phyloP scores from a whole-genome alignment of 2,888 invertebrate genomes.

The Platycheirus rosarum region DNA sequence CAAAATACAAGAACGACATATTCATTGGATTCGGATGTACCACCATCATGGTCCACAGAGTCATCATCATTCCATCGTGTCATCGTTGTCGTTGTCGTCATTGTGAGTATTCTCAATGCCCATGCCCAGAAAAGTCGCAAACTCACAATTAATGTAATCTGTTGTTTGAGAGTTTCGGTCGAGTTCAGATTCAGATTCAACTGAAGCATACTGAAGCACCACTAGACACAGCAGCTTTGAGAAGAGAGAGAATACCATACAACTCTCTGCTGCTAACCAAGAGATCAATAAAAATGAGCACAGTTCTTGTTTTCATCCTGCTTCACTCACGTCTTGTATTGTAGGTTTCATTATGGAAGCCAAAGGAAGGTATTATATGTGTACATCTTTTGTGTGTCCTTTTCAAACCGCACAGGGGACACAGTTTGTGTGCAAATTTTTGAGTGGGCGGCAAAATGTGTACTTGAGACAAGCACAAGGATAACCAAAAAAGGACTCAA shows the following conservation, averaged over 20 bases:
- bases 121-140: conserved; percentile 70
- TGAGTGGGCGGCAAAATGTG: conserved; percentile 64
- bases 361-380: conserved; percentile 26
- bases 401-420: conserved; percentile 40
- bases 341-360: conserved; percentile 10
- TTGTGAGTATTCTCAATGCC: conserved; percentile 67
- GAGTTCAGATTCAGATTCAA: conserved; percentile 35
- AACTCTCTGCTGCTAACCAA: conserved; percentile 47
- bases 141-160: conserved; percentile 69
- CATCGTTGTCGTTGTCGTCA: conserved; percentile 13
- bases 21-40: conserved; percentile 55
- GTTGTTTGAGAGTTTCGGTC: conserved; percentile 71
- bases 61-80: conserved; percentile 13
- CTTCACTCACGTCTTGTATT: conserved; percentile 14
- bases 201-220: conserved; percentile 2
- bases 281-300: conserved; percentile 72
- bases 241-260: conserved; percentile 62
- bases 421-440: conserved; percentile 9
- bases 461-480: conserved; percentile 66
- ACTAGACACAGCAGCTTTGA: conserved; percentile 1
- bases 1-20: conserved; percentile 49
- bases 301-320: conserved; percentile 30
- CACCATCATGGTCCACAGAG: conserved; percentile 41
- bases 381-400: conserved; percentile 43
- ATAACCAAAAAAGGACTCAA: conserved; percentile 62